Percentiles rank a stretch among this genome's conserved stretches.
phyloP scores from a whole-genome alignment of 2,888 invertebrate genomes.

The Muschampia plurimacula region DNA sequence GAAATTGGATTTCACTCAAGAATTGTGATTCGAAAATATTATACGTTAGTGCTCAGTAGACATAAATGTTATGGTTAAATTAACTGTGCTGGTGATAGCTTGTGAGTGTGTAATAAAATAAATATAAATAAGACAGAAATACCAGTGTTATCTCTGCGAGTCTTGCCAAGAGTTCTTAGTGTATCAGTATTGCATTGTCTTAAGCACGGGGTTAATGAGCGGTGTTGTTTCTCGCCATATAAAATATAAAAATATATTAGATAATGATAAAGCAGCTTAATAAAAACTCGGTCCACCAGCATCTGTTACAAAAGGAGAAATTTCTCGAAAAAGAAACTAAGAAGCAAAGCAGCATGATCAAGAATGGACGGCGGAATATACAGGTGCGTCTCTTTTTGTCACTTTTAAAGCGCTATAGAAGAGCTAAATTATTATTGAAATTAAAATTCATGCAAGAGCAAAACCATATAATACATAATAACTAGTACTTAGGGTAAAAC shows the following conservation, averaged over 20 bases:
- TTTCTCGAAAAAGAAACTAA: slow-evolving; percentile 60
- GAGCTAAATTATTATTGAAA: no score
- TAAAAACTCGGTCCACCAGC: slow-evolving; percentile 70
- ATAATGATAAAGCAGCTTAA: slow-evolving; percentile 74
- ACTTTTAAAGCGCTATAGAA: background rate
- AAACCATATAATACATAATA: no score
- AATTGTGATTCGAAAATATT: background rate
- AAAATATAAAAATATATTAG: slow-evolving; percentile 9
- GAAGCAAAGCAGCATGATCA: slow-evolving; percentile 64
- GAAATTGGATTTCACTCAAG: background rate
- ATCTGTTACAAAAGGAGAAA: slow-evolving; percentile 66
- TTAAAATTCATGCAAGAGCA: no score
- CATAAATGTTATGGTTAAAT: background rate
- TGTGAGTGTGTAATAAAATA: slow-evolving; percentile 4
- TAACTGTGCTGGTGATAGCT: background rate
- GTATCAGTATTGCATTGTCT: slow-evolving; percentile 30
- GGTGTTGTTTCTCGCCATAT: slow-evolving; percentile 17
- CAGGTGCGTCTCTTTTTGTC: slow-evolving; percentile 58
- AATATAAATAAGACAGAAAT: slow-evolving; percentile 24
- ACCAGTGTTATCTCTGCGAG: slow-evolving; percentile 19
- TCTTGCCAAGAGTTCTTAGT: slow-evolving; percentile 19
- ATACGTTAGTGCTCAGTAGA: background rate
- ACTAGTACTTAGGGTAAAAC: no score
- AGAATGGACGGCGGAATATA: slow-evolving; percentile 67
- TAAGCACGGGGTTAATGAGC: slow-evolving; percentile 17